Percentiles rank a stretch among this genome's conserved stretches.
Conservation (phyloP, 64 coral and sea anemone genomes). For the Anthopleura sola region DNA sequence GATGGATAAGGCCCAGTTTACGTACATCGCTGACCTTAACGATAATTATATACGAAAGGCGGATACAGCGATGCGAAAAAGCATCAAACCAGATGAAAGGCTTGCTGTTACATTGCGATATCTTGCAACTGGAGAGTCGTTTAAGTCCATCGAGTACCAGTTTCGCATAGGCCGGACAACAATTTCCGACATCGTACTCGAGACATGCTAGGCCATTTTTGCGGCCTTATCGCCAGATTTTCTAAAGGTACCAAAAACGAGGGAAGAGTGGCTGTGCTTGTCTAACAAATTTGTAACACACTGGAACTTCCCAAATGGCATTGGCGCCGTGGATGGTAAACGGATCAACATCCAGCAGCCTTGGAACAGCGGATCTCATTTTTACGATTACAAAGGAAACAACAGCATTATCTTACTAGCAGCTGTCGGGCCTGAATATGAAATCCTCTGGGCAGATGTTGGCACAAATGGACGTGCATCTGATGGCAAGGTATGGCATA, state of each 20-base stretch:
- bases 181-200: constrained; percentile 15
- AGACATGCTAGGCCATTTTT: constrained; percentile 24
- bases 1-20: neutral
- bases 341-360: too few species aligned
- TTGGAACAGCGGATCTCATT: too few species aligned
- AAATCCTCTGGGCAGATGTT: constrained; percentile 37
- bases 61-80: constrained; percentile 24
- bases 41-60: neutral
- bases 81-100: constrained; percentile 34
- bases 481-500: constrained; percentile 45
- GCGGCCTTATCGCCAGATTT: neutral
- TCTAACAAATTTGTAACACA: too few species aligned
- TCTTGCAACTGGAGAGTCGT: constrained; percentile 35
- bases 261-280: constrained; percentile 32
- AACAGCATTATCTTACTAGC: too few species aligned
- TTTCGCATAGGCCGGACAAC: constrained; percentile 29
- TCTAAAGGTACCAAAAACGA: constrained; percentile 10
- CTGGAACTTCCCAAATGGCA: too few species aligned
- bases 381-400: too few species aligned
- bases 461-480: constrained; percentile 32
- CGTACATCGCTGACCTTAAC: neutral
- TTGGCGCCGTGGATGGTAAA: too few species aligned
- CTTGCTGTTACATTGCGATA: constrained; percentile 24
- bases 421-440: too few species aligned
- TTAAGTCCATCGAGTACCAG: constrained; percentile 24